Percentiles rank a stretch among this genome's conserved stretches.
phyloP scores from a whole-genome alignment of 1,140 invertebrate genomes.

The Streblospio benedicti region DNA sequence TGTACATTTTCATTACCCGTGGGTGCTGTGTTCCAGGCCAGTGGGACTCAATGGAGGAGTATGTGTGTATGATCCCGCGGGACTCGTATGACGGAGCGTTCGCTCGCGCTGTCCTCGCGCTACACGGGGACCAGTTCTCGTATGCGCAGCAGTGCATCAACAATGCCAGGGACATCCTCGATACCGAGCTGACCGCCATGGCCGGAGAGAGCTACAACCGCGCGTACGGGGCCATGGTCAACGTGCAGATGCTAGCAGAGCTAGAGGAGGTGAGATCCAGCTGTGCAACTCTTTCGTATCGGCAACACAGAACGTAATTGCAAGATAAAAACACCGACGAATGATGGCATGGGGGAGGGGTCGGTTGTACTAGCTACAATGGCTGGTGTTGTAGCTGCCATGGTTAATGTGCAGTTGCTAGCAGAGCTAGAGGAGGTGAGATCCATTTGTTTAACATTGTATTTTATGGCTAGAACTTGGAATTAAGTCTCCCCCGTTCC shows the following conservation, averaged over 20 bases:
- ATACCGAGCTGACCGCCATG: conserved; percentile 94
- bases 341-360: no score
- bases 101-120: conserved; percentile 85
- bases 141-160: conserved; percentile 66
- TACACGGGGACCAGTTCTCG: conserved; percentile 76
- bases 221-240: conserved; percentile 93
- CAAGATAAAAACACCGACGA: no score
- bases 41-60: conserved; percentile 86
- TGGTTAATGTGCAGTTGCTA: conserved; percentile 94
- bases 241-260: conserved; percentile 92
- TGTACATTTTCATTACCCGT: no score
- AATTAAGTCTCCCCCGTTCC: no score
- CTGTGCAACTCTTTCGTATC: no score
- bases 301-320: no score
- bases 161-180: conserved; percentile 81
- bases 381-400: no score
- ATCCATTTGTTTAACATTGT: no score
- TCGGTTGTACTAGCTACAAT: no score
- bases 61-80: conserved; percentile 73
- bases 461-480: no score
- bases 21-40: conserved; percentile 45
- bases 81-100: conserved; percentile 90
- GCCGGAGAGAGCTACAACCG: conserved; percentile 95
- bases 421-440: conserved; percentile 94
- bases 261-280: conserved; percentile 97